Evolutionary conservation across 2,113 vertebrate species (phyloP).

Genomic region (Heliornis fulica): DNA sequence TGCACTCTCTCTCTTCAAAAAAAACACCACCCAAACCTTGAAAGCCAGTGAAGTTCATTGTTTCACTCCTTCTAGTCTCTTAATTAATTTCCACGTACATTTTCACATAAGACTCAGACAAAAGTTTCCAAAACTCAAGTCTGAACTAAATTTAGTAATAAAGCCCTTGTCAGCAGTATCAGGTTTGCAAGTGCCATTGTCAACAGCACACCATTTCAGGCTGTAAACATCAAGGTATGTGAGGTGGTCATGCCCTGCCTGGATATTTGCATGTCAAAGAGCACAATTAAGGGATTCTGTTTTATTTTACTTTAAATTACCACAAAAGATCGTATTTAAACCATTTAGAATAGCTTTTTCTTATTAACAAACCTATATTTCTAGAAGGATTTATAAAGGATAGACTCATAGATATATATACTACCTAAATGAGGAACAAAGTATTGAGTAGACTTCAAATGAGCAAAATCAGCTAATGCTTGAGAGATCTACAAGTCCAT

Average conservation of each 20-base stretch:
- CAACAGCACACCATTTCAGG: neutral
- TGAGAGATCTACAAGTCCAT: neutral
- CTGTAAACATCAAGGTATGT: neutral
- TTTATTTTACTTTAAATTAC: neutral
- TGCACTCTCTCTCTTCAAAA: neutral
- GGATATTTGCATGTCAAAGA: neutral
- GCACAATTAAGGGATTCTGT: neutral
- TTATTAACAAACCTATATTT: neutral
- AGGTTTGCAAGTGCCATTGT: constrained; percentile 24
- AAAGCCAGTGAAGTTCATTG: neutral
- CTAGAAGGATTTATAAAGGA: neutral
- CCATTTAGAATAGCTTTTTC: neutral
- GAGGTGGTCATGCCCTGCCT: neutral
- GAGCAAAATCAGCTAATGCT: neutral
- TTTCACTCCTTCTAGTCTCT: neutral
- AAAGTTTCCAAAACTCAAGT: neutral
- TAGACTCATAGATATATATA: neutral
- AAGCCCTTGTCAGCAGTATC: constrained; percentile 4
- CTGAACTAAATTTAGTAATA: constrained; percentile 55
- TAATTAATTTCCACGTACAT: neutral
- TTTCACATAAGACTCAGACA: neutral
- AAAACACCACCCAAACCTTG: neutral
- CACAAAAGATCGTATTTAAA: neutral
- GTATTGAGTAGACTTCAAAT: neutral
- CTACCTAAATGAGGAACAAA: neutral